A percentile compares a stretch with the other conserved stretches of the same genome.
These are phyloP conservation scores for Calameuta filiformis DNA, from an alignment of 2,888 invertebrate genomes.

Conservation along the genomic window DNA sequence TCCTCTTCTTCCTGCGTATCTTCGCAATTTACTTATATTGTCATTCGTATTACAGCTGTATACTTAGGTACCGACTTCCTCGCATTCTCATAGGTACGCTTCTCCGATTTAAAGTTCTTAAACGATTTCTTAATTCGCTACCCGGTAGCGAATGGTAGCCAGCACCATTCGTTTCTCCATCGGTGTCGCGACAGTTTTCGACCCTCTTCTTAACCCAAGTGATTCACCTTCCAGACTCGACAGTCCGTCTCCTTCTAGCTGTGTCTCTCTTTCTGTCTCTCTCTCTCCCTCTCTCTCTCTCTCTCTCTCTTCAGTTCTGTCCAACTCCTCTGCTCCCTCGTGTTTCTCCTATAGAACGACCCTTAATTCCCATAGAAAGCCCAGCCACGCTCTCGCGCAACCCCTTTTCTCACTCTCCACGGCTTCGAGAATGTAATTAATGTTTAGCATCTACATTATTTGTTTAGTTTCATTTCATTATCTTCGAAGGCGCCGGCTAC, in stretches of 20 bases:
- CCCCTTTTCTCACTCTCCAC: conserved; percentile 12
- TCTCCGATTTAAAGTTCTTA: conserved; percentile 46
- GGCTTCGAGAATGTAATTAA: conserved; percentile 55
- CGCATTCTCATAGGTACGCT: conserved; percentile 4
- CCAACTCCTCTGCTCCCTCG: background rate
- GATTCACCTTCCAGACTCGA: background rate
- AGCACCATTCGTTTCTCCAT: conserved; percentile 8
- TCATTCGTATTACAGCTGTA: background rate
- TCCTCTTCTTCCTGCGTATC: background rate
- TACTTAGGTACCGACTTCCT: background rate
- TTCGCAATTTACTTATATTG: background rate
- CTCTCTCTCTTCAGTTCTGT: conserved; percentile 7
- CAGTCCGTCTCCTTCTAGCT: background rate
- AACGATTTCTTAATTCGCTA: conserved; percentile 49
- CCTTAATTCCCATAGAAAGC: background rate
- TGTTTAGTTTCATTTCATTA: conserved; percentile 65
- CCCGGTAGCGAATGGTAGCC: background rate
- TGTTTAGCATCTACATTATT: conserved; percentile 64
- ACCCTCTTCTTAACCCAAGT: background rate
- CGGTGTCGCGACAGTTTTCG: conserved; percentile 9
- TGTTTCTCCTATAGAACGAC: background rate
- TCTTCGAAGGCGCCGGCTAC: conserved; percentile 53
- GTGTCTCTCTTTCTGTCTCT: conserved; percentile 13
- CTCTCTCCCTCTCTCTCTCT: conserved; percentile 20
- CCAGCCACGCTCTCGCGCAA: conserved; percentile 10